Percentiles rank a stretch among this genome's conserved stretches.
Evolutionary conservation across 2,797 vertebrate species (phyloP).

Genomic region (Pterois miles): DNA sequence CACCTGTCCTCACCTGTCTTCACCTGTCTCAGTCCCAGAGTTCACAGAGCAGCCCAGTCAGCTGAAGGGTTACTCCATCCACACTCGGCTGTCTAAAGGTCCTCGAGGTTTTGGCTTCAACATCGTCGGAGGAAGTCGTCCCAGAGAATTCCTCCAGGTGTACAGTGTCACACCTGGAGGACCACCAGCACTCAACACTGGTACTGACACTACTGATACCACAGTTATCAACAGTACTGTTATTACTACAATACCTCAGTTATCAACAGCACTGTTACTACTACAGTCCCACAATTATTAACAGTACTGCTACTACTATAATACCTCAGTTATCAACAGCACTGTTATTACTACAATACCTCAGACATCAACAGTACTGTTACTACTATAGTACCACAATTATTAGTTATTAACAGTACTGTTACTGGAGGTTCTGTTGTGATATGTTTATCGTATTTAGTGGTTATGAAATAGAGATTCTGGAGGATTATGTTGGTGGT

Average conservation of each 20-base stretch:
- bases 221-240: no score
- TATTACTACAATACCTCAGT: no score
- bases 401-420: not conserved
- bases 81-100: slow-evolving; percentile 82
- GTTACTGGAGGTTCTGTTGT: not conserved
- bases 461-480: not conserved
- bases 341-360: no score
- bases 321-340: no score
- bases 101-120: slow-evolving; percentile 85
- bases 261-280: no score
- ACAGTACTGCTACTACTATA: no score
- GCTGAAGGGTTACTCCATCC: slow-evolving; percentile 82
- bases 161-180: slow-evolving; percentile 85
- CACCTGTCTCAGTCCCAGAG: slow-evolving; percentile 71
- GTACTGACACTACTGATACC: slow-evolving; percentile 38
- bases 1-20: not conserved
- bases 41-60: slow-evolving; percentile 83
- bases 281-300: no score
- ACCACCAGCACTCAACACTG: slow-evolving; percentile 77
- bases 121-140: slow-evolving; percentile 83
- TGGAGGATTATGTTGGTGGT: not conserved
- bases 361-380: no score
- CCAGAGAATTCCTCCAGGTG: slow-evolving; percentile 84
- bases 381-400: no score
- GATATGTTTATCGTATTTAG: not conserved